Evolutionary conservation across 1,140 invertebrate species (phyloP).

Genomic region (Lordiphosa collinella): DNA sequence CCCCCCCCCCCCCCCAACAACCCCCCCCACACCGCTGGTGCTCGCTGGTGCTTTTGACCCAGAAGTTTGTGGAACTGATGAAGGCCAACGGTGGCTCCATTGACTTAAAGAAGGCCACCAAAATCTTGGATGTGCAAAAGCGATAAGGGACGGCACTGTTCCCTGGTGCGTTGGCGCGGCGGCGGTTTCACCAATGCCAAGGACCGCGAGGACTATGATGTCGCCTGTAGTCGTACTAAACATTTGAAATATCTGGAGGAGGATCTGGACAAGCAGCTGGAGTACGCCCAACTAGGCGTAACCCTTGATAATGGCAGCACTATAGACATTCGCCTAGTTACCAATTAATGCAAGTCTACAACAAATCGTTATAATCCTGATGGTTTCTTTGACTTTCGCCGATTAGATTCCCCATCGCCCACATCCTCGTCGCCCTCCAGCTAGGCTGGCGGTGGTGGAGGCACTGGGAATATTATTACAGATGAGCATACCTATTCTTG

Average conservation of each 20-base stretch:
- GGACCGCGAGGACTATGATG: conserved; percentile 47
- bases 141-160: conserved; percentile 97
- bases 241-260: conserved; percentile 58
- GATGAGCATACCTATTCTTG: conserved; percentile 75
- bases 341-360: conserved; percentile 61
- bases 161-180: conserved; percentile 89
- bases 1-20: no score
- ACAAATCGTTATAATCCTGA: conserved; percentile 45
- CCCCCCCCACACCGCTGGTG: no score
- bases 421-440: conserved; percentile 55
- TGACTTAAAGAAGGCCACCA: conserved; percentile 86
- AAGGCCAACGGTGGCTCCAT: conserved; percentile 66
- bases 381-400: conserved; percentile 45
- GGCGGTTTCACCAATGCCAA: conserved; percentile 63
- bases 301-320: conserved; percentile 74
- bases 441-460: conserved; percentile 29
- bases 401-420: conserved; percentile 62
- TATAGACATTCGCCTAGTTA: conserved; percentile 73
- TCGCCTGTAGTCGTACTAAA: conserved; percentile 48
- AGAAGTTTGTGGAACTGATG: conserved; percentile 74
- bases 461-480: conserved; percentile 62
- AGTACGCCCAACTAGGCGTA: conserved; percentile 61
- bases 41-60: conserved; percentile 69
- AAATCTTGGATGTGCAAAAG: conserved; percentile 96
- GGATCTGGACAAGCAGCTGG: conserved; percentile 61